Conservation (phyloP, 2,888 invertebrate species). For the Anoncus sp. region DNA sequence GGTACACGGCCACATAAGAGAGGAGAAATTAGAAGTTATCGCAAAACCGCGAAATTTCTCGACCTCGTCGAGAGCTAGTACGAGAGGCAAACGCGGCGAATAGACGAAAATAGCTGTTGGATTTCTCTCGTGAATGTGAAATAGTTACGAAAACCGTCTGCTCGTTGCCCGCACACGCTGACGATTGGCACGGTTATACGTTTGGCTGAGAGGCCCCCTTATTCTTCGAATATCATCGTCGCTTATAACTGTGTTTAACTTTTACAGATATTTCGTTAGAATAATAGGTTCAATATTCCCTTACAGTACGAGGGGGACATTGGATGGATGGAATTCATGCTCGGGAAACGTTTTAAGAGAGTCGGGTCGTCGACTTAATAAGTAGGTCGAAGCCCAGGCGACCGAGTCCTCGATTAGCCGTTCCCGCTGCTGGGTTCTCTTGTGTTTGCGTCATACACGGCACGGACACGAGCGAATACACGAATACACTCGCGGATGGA, state of each 20-base stretch:
- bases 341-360: slow-evolving; percentile 30
- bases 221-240: slow-evolving; percentile 14
- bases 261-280: slow-evolving; percentile 29
- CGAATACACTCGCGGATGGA: not conserved
- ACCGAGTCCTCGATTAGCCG: slow-evolving; percentile 45
- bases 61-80: slow-evolving; percentile 33
- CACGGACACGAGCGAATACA: not conserved
- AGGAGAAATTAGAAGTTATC: slow-evolving; percentile 15
- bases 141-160: slow-evolving; percentile 44
- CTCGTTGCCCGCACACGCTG: slow-evolving; percentile 14
- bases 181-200: slow-evolving; percentile 23
- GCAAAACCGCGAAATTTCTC: slow-evolving; percentile 36
- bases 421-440: slow-evolving; percentile 43
- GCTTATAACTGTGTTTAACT: not conserved
- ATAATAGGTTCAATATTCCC: slow-evolving; percentile 26
- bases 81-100: slow-evolving; percentile 20
- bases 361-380: slow-evolving; percentile 47
- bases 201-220: not conserved
- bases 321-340: slow-evolving; percentile 34
- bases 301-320: slow-evolving; percentile 22
- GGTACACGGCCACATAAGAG: not conserved
- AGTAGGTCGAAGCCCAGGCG: slow-evolving; percentile 50
- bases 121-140: slow-evolving; percentile 39
- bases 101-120: slow-evolving; percentile 48
- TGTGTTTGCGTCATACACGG: slow-evolving; percentile 23